Evolutionary conservation across 2,113 vertebrate genomes (phyloP).

Genomic region (Vireo altiloquus): DNA sequence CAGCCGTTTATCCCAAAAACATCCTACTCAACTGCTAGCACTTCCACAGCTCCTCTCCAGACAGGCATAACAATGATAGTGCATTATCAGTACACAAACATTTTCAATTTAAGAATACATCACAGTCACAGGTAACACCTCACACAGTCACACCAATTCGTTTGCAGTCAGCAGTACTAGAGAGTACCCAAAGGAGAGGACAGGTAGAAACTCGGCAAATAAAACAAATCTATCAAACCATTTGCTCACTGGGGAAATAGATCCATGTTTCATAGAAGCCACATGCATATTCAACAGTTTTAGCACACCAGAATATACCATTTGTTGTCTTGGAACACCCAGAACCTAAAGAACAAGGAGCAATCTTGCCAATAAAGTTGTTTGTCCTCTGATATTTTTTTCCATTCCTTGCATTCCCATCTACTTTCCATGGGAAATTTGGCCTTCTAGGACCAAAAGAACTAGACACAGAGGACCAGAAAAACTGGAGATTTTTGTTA

Average conservation of each 20-base stretch:
- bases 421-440: not conserved
- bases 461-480: not conserved
- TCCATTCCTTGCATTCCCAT: not conserved
- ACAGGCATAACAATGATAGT: not conserved
- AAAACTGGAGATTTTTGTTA: not conserved
- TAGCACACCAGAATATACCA: not conserved
- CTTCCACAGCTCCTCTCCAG: not conserved
- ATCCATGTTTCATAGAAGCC: not conserved
- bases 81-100: not conserved
- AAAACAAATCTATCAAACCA: not conserved
- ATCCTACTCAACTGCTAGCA: not conserved
- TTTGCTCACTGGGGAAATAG: not conserved
- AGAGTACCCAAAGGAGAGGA: not conserved
- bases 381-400: not conserved
- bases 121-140: not conserved
- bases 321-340: not conserved
- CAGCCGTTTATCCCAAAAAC: not conserved
- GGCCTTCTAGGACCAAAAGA: not conserved
- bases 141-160: not conserved
- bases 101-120: not conserved
- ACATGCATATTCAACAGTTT: not conserved
- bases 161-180: not conserved
- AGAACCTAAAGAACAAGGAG: not conserved
- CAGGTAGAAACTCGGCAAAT: not conserved
- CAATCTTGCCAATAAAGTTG: not conserved